A percentile compares a stretch with the other conserved stretches of the same genome.
Conservation (phyloP, 2,113 vertebrate species). For the Passer montanus region DNA sequence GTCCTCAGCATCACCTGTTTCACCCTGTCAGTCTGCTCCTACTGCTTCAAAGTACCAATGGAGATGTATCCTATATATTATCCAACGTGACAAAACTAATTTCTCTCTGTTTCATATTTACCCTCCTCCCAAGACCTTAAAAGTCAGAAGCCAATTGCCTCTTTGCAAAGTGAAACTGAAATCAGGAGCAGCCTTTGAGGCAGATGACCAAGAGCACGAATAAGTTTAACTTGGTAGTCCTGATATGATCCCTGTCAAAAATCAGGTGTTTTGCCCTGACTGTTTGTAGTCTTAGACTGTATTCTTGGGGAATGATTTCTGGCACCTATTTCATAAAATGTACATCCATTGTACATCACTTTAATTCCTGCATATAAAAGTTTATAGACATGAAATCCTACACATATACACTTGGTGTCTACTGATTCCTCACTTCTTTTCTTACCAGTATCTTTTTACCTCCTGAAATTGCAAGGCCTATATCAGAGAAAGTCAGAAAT, state of each 20-base stretch:
- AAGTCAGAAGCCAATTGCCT: background rate
- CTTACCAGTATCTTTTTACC: background rate
- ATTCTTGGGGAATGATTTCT: background rate
- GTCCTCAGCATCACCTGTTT: background rate
- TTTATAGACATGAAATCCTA: background rate
- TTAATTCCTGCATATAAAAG: background rate
- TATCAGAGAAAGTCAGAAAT: conserved; percentile 18
- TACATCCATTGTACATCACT: background rate
- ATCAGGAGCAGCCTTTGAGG: background rate
- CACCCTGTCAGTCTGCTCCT: background rate
- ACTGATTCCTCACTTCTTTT: background rate
- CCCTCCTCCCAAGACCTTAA: background rate
- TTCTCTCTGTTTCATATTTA: background rate
- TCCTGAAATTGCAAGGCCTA: background rate
- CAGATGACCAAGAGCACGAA: background rate
- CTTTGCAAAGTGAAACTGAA: background rate
- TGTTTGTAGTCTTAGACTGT: background rate
- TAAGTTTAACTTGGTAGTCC: background rate
- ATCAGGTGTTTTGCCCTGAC: background rate
- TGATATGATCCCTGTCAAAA: background rate
- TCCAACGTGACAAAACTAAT: background rate
- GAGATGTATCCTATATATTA: background rate
- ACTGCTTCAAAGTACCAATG: background rate
- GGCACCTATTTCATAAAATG: background rate
- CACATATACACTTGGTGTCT: background rate